Evolutionary conservation across 2,113 vertebrate species (phyloP).

Genomic region (Numenius arquata): DNA sequence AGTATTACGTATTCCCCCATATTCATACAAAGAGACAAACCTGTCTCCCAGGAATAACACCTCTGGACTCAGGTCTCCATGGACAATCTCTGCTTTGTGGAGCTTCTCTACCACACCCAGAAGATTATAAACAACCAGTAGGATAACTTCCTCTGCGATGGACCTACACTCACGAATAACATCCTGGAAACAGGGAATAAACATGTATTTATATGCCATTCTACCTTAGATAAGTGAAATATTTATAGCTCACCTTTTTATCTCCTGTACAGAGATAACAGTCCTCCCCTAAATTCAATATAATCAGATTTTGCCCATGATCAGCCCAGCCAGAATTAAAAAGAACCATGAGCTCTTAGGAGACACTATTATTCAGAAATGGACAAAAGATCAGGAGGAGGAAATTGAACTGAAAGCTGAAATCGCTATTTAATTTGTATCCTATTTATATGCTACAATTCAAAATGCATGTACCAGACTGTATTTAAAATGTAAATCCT

Average conservation of each 20-base stretch:
- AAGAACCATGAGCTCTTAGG: background rate
- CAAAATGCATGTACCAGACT: background rate
- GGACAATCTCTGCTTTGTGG: conserved; percentile 81
- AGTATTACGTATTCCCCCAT: background rate
- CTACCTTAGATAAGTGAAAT: background rate
- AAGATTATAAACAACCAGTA: conserved; percentile 70
- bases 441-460: background rate
- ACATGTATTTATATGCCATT: background rate
- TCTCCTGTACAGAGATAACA: background rate
- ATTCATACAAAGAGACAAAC: conserved; percentile 38
- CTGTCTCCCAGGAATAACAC: conserved; percentile 75
- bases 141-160: conserved; percentile 51
- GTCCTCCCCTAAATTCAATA: background rate
- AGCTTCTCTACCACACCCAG: conserved; percentile 79
- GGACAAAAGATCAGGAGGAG: background rate
- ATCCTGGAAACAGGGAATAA: conserved; percentile 63
- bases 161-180: conserved; percentile 56
- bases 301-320: background rate
- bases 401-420: background rate
- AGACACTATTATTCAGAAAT: background rate
- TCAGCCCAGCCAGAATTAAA: background rate
- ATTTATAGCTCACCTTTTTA: background rate
- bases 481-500: background rate
- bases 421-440: background rate
- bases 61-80: conserved; percentile 77